Evolutionary conservation across 2,888 invertebrate species (phyloP).

Genomic region (Morinoia aosen): DNA sequence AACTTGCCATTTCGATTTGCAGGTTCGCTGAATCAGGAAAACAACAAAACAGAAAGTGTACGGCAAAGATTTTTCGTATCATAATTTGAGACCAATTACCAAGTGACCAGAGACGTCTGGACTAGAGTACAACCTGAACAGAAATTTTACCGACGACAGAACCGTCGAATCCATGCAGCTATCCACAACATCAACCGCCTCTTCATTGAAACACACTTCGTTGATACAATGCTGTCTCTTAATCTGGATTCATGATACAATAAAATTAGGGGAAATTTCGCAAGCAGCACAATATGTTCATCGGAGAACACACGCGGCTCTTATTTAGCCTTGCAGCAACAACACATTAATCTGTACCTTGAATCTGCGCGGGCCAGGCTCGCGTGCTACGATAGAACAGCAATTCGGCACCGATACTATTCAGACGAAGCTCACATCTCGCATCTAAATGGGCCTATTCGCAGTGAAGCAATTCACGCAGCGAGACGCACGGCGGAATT

Average conservation of each 20-base stretch:
- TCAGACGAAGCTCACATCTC: slow-evolving; percentile 4
- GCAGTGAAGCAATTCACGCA: neutral
- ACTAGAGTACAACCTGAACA: too few relatives aligned
- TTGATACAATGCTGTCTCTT: neutral
- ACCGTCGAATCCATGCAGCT: neutral
- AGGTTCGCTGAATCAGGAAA: too few relatives aligned
- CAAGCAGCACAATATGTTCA: neutral
- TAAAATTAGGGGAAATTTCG: neutral
- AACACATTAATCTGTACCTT: neutral
- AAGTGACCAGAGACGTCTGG: too few relatives aligned
- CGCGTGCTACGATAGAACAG: neutral
- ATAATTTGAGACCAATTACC: too few relatives aligned
- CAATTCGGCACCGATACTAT: neutral
- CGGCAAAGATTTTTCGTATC: too few relatives aligned
- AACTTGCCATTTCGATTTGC: too few relatives aligned
- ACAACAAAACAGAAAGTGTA: too few relatives aligned
- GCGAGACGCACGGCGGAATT: neutral
- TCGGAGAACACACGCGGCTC: neutral
- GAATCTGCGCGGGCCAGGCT: neutral
- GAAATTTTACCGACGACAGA: neutral
- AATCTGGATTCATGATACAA: neutral
- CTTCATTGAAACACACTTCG: neutral
- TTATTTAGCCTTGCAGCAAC: neutral
- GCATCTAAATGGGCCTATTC: neutral
- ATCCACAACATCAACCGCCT: neutral